Conservation (phyloP, 2,113 vertebrate species). For the Bombycilla garrulus region DNA sequence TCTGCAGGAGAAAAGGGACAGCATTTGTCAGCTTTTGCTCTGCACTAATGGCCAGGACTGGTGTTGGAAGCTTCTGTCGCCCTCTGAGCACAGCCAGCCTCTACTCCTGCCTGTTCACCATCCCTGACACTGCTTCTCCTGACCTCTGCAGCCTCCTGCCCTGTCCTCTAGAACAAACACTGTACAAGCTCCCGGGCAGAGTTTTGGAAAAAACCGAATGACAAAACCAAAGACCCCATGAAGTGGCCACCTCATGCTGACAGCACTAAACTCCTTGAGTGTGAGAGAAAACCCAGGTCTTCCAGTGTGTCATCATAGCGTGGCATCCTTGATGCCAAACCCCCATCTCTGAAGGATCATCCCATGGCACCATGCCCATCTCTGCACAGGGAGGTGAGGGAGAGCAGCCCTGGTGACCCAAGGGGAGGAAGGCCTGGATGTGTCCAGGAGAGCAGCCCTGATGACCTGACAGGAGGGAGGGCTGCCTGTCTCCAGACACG, state of each 20-base stretch:
- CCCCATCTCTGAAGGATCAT: neutral
- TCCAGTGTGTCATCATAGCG: neutral
- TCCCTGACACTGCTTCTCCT: neutral
- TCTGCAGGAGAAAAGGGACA: neutral
- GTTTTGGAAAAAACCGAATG: neutral
- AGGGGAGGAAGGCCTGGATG: neutral
- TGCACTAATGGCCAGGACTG: neutral
- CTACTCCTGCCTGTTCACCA: neutral
- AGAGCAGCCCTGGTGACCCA: neutral
- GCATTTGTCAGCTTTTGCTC: neutral
- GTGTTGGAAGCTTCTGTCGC: neutral
- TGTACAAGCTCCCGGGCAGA: neutral
- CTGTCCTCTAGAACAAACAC: neutral
- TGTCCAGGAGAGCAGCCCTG: neutral
- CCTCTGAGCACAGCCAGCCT: neutral
- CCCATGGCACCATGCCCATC: neutral
- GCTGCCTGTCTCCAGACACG: neutral
- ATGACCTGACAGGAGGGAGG: neutral
- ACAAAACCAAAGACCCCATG: neutral
- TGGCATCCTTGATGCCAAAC: accelerated
- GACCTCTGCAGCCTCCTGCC: neutral
- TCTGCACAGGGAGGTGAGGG: accelerated
- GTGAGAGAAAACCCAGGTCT: neutral
- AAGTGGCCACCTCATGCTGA: neutral
- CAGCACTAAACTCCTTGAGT: neutral